Evolutionary conservation across 2,888 invertebrate species (phyloP).

Genomic region (Drosophila sordidula): DNA sequence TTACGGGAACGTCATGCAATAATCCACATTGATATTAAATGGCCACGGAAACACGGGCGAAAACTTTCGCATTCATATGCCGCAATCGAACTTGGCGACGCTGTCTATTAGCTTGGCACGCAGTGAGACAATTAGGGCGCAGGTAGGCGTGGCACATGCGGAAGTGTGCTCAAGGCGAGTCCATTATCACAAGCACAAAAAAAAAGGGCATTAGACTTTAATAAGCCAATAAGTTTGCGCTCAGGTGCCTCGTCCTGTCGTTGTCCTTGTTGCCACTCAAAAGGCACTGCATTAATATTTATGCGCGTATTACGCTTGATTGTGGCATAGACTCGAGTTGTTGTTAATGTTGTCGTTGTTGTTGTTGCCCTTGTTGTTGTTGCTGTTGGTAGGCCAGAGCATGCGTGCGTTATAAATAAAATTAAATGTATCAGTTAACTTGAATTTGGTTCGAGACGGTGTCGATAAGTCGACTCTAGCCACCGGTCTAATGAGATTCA

Average conservation of each 20-base stretch:
- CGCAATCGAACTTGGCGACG: slow-evolving; percentile 43
- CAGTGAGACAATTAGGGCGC: slow-evolving; percentile 44
- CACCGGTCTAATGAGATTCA: slow-evolving; percentile 66
- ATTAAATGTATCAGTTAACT: slow-evolving; percentile 74
- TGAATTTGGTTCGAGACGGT: slow-evolving; percentile 49
- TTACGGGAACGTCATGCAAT: slow-evolving; percentile 51
- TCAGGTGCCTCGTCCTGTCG: slow-evolving; percentile 51
- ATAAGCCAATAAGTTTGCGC: slow-evolving; percentile 81
- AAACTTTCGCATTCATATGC: slow-evolving; percentile 70
- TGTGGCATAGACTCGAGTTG: slow-evolving; percentile 43
- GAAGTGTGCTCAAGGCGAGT: slow-evolving; percentile 14
- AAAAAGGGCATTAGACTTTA: slow-evolving; percentile 70
- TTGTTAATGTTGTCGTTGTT: slow-evolving; percentile 4
- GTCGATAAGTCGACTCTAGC: slow-evolving; percentile 64
- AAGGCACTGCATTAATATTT: slow-evolving; percentile 74
- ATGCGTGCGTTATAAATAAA: slow-evolving; percentile 77
- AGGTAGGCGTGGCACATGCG: slow-evolving; percentile 7
- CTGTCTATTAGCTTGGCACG: slow-evolving; percentile 28
- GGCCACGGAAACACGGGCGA: slow-evolving; percentile 26
- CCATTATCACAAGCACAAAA: slow-evolving; percentile 51
- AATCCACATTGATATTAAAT: slow-evolving; percentile 70
- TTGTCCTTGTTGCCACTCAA: slow-evolving; percentile 22
- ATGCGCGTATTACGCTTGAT: slow-evolving; percentile 60
- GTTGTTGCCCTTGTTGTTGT: slow-evolving; percentile 3
- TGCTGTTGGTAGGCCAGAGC: slow-evolving; percentile 36